These are phyloP conservation scores for Nipponacmea schrenckii DNA, from an alignment of 2,888 invertebrate genomes.

Conservation along the genomic window DNA sequence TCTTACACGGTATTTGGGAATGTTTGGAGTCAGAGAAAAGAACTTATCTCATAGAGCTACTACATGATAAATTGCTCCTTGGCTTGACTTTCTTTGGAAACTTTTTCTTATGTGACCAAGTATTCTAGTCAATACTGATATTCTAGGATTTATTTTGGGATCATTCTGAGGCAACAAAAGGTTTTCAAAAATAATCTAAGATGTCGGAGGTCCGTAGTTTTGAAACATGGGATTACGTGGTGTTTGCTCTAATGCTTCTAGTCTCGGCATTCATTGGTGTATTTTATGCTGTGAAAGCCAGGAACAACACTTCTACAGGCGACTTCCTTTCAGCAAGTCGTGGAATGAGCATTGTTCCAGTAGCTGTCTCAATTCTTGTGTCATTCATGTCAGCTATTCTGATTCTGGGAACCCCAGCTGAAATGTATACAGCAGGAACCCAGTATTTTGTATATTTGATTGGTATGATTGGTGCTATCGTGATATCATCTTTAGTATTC, in stretches of 20 bases:
- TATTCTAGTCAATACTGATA: too few species aligned
- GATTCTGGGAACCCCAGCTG: slow-evolving; percentile 59
- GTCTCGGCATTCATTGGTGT: slow-evolving; percentile 57
- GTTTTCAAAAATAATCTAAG: background rate
- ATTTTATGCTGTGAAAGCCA: slow-evolving; percentile 41
- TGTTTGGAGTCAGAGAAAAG: too few species aligned
- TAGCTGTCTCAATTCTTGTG: slow-evolving; percentile 59
- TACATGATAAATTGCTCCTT: too few species aligned
- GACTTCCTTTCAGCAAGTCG: slow-evolving; percentile 59
- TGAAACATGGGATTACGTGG: slow-evolving; percentile 50
- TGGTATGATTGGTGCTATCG: slow-evolving; percentile 40
- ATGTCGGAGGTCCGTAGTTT: slow-evolving; percentile 33
- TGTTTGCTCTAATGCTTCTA: slow-evolving; percentile 47
- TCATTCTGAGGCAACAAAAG: too few species aligned
- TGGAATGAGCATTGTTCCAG: slow-evolving; percentile 54
- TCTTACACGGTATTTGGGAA: too few species aligned
- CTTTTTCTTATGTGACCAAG: too few species aligned
- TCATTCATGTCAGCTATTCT: slow-evolving; percentile 64
- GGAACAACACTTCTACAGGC: slow-evolving; percentile 40
- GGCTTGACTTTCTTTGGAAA: too few species aligned
- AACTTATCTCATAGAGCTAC: too few species aligned
- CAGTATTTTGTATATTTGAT: slow-evolving; percentile 44
- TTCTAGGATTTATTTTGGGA: too few species aligned
- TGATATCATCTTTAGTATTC: slow-evolving; percentile 35
- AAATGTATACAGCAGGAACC: slow-evolving; percentile 59